A percentile compares a stretch with the other conserved stretches of the same genome.
Conservation (phyloP, 2,113 vertebrate species). For the Crocuta crocuta region DNA sequence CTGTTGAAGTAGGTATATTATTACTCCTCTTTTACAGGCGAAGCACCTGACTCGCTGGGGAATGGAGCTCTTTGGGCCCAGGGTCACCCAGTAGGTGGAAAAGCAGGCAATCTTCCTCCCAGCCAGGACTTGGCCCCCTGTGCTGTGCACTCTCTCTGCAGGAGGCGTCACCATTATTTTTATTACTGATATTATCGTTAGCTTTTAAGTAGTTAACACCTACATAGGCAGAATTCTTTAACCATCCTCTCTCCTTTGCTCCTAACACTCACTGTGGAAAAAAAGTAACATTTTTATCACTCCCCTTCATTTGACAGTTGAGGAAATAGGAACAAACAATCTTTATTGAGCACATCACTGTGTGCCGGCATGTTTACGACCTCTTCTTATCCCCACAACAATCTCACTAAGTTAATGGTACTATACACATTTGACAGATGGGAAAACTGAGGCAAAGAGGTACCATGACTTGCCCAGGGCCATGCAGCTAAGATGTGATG, state of each 20-base stretch:
- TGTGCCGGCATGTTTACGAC: background rate
- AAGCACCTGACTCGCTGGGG: background rate
- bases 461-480: background rate
- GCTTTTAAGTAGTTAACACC: background rate
- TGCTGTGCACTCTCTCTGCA: background rate
- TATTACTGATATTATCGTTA: background rate
- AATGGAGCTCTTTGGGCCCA: background rate
- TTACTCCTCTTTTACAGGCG: background rate
- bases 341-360: background rate
- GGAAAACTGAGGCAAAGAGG: constrained; percentile 11
- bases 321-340: background rate
- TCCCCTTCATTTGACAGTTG: background rate
- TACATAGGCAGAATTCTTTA: background rate
- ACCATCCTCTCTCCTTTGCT: background rate
- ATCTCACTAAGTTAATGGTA: background rate
- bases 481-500: background rate
- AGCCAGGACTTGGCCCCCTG: background rate
- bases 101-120: background rate
- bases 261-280: background rate
- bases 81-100: background rate
- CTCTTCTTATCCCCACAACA: background rate
- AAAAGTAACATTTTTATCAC: background rate
- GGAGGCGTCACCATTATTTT: background rate
- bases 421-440: background rate
- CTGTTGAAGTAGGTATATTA: background rate